phyloP scores from a whole-genome alignment of 2,113 vertebrate species.

The Polypterus bichir region DNA sequence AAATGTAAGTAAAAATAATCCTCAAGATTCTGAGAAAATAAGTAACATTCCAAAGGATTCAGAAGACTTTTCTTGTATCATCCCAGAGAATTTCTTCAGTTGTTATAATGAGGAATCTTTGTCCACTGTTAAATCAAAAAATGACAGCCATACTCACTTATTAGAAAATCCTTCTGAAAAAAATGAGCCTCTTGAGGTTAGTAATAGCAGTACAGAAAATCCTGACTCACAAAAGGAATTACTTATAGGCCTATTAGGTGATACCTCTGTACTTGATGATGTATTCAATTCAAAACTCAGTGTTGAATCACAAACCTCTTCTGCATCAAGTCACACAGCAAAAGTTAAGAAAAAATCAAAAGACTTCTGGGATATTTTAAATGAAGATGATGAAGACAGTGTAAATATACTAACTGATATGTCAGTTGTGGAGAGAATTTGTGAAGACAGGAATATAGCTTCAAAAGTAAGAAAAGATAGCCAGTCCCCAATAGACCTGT shows the following conservation, averaged over 20 bases:
- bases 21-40: too few relatives aligned
- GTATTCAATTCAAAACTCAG: slow-evolving; percentile 57
- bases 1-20: too few relatives aligned
- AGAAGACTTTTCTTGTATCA: too few relatives aligned
- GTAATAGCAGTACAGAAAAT: slow-evolving; percentile 23
- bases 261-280: slow-evolving; percentile 78
- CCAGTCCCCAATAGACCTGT: slow-evolving; percentile 45
- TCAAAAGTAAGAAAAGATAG: slow-evolving; percentile 25
- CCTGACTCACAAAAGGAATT: slow-evolving; percentile 24
- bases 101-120: too few relatives aligned
- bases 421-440: slow-evolving; percentile 67
- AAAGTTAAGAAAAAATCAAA: slow-evolving; percentile 52
- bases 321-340: slow-evolving; percentile 23
- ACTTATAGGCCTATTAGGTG: slow-evolving; percentile 68
- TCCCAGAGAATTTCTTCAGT: too few relatives aligned
- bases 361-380: slow-evolving; percentile 92
- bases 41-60: too few relatives aligned
- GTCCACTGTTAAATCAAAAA: too few relatives aligned
- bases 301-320: slow-evolving; percentile 18
- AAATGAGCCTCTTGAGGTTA: background rate
- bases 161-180: too few relatives aligned
- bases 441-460: slow-evolving; percentile 38
- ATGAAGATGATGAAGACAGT: slow-evolving; percentile 71
- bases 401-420: slow-evolving; percentile 71
- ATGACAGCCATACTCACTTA: too few relatives aligned